Evolutionary conservation across 2,113 vertebrate species (phyloP).

Genomic region (Sclerurus mexicanus): DNA sequence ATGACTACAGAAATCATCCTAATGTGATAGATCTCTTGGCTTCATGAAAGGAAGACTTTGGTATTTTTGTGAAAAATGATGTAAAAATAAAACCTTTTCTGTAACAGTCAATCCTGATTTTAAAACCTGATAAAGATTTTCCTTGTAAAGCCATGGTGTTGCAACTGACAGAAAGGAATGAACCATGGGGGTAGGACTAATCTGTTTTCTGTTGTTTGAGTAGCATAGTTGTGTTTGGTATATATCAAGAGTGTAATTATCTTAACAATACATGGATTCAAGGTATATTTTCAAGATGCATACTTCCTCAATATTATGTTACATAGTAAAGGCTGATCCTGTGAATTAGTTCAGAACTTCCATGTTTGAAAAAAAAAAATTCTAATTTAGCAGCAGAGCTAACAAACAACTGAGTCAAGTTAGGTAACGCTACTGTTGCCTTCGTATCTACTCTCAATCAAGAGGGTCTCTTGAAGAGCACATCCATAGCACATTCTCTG

Average conservation of each 20-base stretch:
- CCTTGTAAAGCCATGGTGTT: background rate
- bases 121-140: background rate
- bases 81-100: background rate
- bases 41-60: background rate
- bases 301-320: background rate
- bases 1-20: background rate
- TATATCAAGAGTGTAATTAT: background rate
- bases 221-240: background rate
- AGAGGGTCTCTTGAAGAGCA: background rate
- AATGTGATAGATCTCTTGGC: background rate
- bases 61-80: background rate
- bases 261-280: background rate
- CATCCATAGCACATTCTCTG: background rate
- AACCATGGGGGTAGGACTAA: background rate
- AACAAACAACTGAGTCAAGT: background rate
- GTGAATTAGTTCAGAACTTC: background rate
- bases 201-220: background rate
- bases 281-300: background rate
- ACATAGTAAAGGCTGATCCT: background rate
- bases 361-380: background rate
- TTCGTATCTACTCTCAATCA: fast-evolving
- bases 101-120: background rate
- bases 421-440: fast-evolving
- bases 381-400: background rate
- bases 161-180: background rate